Conservation (phyloP, 2,113 vertebrate genomes). For the Stigmatopora nigra region DNA sequence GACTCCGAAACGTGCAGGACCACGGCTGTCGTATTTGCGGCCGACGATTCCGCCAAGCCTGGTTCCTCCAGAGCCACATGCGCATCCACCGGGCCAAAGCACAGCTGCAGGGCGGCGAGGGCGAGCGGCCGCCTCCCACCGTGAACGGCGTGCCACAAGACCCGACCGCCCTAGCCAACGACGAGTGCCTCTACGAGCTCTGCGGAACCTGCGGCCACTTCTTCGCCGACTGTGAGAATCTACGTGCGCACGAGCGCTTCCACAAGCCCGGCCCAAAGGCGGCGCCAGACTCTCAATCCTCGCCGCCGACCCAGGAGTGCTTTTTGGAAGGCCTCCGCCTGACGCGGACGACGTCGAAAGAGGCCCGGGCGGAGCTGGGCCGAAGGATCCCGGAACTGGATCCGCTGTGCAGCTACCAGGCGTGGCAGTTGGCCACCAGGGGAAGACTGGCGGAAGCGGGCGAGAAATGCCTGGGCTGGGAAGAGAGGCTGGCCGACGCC, state of each 20-base stretch:
- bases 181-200: conserved; percentile 86
- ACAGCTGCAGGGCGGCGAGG: conserved; percentile 69
- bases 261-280: conserved; percentile 64
- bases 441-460: conserved; percentile 83
- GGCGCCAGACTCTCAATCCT: conserved; percentile 11
- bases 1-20: conserved; percentile 83
- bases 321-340: conserved; percentile 81
- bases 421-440: conserved; percentile 89
- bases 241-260: conserved; percentile 78
- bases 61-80: conserved; percentile 99
- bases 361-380: conserved; percentile 53
- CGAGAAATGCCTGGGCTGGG: conserved; percentile 82
- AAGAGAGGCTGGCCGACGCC: conserved; percentile 77
- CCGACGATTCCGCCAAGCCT: conserved; percentile 90
- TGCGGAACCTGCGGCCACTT: conserved; percentile 92
- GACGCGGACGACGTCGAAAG: conserved; percentile 52
- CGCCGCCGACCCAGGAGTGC: conserved; percentile 62
- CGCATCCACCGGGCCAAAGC: conserved; percentile 85
- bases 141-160: conserved; percentile 87
- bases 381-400: conserved; percentile 84
- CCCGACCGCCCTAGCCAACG: conserved; percentile 71
- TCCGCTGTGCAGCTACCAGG: conserved; percentile 91
- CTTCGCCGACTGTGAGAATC: conserved; percentile 81
- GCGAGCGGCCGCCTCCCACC: conserved; percentile 73
- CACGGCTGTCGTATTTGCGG: conserved; percentile 93